Base-by-base conservation (phyloP, 2,888 invertebrate species). In the Drosophila helvetica region DNA sequence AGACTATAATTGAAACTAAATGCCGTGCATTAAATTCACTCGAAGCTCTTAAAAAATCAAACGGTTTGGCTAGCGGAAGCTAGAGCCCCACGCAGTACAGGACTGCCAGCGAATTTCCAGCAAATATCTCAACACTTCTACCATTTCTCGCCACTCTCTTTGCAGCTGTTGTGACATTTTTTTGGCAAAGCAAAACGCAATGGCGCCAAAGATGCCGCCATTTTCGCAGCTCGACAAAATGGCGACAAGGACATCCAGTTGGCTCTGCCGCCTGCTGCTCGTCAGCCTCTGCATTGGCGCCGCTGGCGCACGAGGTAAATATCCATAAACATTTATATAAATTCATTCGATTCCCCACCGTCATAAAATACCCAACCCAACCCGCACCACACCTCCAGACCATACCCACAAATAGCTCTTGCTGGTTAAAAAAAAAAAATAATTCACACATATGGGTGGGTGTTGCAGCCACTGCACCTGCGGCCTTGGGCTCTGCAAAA, bases 161-260 rank as follows among this genome's bases (percentile, higher is more conserved):
- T 78, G 65, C 83, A 86, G 82, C 77, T 86, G 76, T 84, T 86
- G 79, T 86, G 80, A 86, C 84, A 77, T 81, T 80, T 70, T 63
- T 71, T 80, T 86, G 83, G 86, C 86, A 84, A 73, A 73, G 78
- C 72, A 85, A 78, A 85, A 84, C 82, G 78, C 84, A 78, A 79
- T 86, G 90, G 90, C 90, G 90, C 89, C 90, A 89, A 86, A 81
- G 80, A 78, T 83, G 89, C 90, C 90, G 89, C 90, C 90, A 90
- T 90, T 85, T 76, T 86, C 76, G 60, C 67, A 64, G 75, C 75
- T 75, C 80, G 81, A 75, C 80, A 80, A 88, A 81, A 89, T 87
- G 89, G 86, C 87, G 89, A 78, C 79, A 78, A 74, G 60, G 63
- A 82, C 74, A 70, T 70, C 47, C 60, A 56, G 60, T 69, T 84